Evolutionary conservation across 2,113 vertebrate species (phyloP), one percentile per base, ranked within the genome.

Genomic region (Phylloscopus trochilus): DNA sequence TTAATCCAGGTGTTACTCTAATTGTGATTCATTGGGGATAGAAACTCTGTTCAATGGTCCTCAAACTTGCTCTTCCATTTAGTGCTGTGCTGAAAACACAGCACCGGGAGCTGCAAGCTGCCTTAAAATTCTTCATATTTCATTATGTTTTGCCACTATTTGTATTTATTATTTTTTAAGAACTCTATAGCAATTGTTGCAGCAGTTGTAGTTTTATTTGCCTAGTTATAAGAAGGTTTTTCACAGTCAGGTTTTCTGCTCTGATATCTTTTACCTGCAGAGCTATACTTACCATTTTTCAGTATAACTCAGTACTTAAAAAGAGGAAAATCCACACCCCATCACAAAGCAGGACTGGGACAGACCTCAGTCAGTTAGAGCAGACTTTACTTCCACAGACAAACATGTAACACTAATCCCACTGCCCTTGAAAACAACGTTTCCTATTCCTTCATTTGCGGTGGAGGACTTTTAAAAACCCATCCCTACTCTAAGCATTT

Each of bases 1-100:
- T 97, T 96, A 96, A 97, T 96, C 96, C 96, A 97, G 96, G 94
- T 96, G 95, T 95, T 96, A 60, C 94, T 94, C 68, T 97, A 96
- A 97, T 96, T 97, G 88, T 96, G 94, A 97, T 97, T 96, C 96
- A 97, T 96, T 94, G 80, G 93, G 90, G 94, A 93, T 67, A 67
- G 43, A 75, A 90, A 95, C 88, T 89, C 90, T 94, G 93, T 92
- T 96, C 90, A 97, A 94, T 94, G 92, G 93, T 90, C 93, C 95
- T 95, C 96, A 96, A 94, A 96, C 85, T 95, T 85, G 67, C 43
- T 60, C 83, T 95, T 92, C 46, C 83, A 87, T 86, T 95, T 84
- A 87, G 53, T 9, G 26, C 76, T 81, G 58, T 53, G 81, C 83
- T 76, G 62, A 49, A 86, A 96, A 93, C 7, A 6, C 44, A 76